Percentiles rank a stretch among this genome's conserved stretches.
These are phyloP conservation scores for Orthonychiurus folsomi DNA, from an alignment of 2,888 invertebrate species.

Conservation along the genomic window DNA sequence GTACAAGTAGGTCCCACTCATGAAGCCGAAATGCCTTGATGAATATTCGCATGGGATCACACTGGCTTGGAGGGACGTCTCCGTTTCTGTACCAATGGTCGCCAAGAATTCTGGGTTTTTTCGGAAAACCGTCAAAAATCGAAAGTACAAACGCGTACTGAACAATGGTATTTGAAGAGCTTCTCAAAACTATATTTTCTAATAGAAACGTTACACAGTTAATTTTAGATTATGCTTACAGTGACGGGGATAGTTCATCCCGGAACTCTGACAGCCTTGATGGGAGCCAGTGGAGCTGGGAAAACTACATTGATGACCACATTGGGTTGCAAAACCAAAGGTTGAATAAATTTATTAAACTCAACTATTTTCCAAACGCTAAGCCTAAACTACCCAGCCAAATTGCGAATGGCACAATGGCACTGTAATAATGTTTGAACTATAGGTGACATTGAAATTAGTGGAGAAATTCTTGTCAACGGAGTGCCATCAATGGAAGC, in stretches of 20 bases:
- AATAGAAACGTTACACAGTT: not conserved
- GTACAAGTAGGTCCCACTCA: not conserved
- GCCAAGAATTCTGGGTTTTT: conserved; percentile 40
- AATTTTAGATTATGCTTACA: conserved; percentile 49
- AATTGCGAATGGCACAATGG: not conserved
- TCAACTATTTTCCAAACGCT: no score
- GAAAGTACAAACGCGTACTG: conserved; percentile 60
- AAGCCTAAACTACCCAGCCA: conserved; percentile 41
- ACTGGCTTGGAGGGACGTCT: conserved; percentile 68
- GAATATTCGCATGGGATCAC: conserved; percentile 52
- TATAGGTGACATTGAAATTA: conserved; percentile 59
- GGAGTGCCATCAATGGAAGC: conserved; percentile 60
- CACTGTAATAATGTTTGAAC: conserved; percentile 27
- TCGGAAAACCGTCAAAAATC: conserved; percentile 16
- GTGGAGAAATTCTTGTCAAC: conserved; percentile 73
- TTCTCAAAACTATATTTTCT: not conserved
- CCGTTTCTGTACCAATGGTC: conserved; percentile 60
- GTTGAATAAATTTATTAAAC: no score
- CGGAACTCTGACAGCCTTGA: conserved; percentile 70
- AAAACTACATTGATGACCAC: conserved; percentile 67
- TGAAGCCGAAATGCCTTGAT: not conserved
- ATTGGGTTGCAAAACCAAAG: conserved; percentile 64
- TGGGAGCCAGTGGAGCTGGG: conserved; percentile 82
- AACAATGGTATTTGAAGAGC: conserved; percentile 63
- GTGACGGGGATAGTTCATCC: conserved; percentile 72